These are phyloP conservation scores for Hecatera dysodea DNA, from an alignment of 2,888 invertebrate species.

Conservation along the genomic window DNA sequence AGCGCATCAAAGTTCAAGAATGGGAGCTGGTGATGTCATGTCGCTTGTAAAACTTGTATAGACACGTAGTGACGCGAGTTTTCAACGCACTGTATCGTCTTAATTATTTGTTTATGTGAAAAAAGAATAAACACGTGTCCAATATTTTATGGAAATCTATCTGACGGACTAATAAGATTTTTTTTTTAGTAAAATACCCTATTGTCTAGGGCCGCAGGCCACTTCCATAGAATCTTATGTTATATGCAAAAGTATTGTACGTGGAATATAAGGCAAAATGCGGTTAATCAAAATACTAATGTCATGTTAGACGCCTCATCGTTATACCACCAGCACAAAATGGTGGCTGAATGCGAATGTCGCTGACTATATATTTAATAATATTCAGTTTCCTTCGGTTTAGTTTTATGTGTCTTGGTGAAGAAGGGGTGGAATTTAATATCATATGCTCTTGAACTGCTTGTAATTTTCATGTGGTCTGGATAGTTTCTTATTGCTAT, in stretches of 20 bases:
- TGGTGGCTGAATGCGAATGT: constrained; percentile 12
- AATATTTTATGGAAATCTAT: no score
- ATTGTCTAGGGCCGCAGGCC: no score
- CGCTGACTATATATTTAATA: constrained; percentile 33
- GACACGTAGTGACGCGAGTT: no score
- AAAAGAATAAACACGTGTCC: no score
- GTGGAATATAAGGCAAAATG: constrained; percentile 56
- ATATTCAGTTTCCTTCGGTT: constrained; percentile 13
- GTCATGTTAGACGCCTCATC: constrained; percentile 61
- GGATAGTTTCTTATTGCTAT: background rate
- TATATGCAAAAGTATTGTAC: constrained; percentile 45
- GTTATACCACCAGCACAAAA: constrained; percentile 56
- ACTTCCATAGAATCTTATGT: constrained; percentile 49
- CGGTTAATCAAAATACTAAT: constrained; percentile 69
- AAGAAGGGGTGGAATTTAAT: constrained; percentile 29
- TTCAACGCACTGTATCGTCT: no score
- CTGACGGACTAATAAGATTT: no score
- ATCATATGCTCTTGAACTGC: background rate
- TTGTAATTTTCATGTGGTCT: background rate
- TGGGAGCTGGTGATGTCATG: no score
- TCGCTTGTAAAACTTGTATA: no score
- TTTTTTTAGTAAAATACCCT: no score
- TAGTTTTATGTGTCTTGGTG: constrained; percentile 19
- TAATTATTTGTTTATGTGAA: no score
- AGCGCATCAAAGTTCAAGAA: no score